These are phyloP conservation scores for Zootermopsis nevadensis DNA, from an alignment of 2,888 invertebrate genomes.

Conservation along the genomic window DNA sequence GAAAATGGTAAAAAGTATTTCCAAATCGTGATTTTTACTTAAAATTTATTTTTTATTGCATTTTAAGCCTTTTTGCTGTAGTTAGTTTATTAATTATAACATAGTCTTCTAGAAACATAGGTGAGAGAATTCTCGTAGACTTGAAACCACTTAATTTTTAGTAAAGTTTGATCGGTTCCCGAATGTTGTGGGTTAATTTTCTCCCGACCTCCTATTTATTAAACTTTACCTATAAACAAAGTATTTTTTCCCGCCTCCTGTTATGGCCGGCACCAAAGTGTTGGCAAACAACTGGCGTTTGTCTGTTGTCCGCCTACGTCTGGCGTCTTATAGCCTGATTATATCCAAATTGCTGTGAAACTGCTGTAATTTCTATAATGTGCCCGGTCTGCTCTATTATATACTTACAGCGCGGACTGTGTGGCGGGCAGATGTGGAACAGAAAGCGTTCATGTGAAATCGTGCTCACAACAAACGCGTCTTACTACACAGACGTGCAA, in stretches of 20 bases:
- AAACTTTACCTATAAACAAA: not conserved
- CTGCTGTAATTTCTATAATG: conserved; percentile 46
- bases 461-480: no score
- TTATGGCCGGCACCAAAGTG: not conserved
- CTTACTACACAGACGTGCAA: no score
- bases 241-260: not conserved
- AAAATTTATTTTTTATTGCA: no score
- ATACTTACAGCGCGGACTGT: not conserved
- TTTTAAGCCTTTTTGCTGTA: no score
- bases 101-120: not conserved
- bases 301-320: not conserved
- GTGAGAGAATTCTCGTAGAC: not conserved
- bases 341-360: conserved; percentile 30
- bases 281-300: not conserved
- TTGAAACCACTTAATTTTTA: not conserved
- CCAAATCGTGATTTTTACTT: no score
- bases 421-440: not conserved
- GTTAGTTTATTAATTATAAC: no score
- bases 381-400: conserved; percentile 20
- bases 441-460: no score
- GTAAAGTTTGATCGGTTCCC: not conserved
- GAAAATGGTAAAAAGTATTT: no score
- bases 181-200: not conserved
- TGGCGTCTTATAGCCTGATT: not conserved
- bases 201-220: conserved; percentile 1